Evolutionary conservation across 2,888 invertebrate species (phyloP), one percentile per base, ranked within the genome.

Genomic region (Plutella xylostella): DNA sequence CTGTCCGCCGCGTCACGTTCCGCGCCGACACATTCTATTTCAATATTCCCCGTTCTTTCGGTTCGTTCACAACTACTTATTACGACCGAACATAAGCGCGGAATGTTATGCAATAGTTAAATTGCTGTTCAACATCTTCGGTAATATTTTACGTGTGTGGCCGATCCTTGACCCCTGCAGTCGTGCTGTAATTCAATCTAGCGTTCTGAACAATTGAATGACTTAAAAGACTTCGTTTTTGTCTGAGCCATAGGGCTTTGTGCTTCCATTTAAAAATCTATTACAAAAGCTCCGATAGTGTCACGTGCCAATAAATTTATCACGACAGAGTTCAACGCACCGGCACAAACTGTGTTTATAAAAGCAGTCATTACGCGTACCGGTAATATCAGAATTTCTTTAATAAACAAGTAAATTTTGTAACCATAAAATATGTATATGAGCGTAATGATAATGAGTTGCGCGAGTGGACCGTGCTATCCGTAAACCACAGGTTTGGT

Each of bases 401-500:
- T 20, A 12, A 15, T 14, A 28, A 25, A 17, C 39, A 25, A 39
- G 37, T 37, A 37, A 12, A 15, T 25, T 25, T 22, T 22, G 39
- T 15, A 12, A 22, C 39, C 39, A 39, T 25, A 14, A 39, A 39
- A 22, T 17, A n/a, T n/a, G n/a, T n/a, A n/a, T 39, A 39, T 39
- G 22, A 39, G 39, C 14, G 42, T 19, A 31, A 42, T 42, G 17
- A 25, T 40, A 42, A 42, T 19, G 42, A 42, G 42, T 19, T 20
- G 31, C 30, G 20, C 42, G 43, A 47, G 28, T 47, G 49, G 47
- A 48, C 51, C 50, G 45, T 57, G 61, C 61, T 66, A 68, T 68
- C 68, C 68, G 65, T 65, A 63, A 66, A 72, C 74, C 72, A 66
- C 73, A 71, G 65, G 55, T 68, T 65, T 64, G 63, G 65, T 68